Evolutionary conservation across 2,113 vertebrate genomes (phyloP), one percentile per base, ranked within the genome.

Genomic region (Burhinus oedicnemus): DNA sequence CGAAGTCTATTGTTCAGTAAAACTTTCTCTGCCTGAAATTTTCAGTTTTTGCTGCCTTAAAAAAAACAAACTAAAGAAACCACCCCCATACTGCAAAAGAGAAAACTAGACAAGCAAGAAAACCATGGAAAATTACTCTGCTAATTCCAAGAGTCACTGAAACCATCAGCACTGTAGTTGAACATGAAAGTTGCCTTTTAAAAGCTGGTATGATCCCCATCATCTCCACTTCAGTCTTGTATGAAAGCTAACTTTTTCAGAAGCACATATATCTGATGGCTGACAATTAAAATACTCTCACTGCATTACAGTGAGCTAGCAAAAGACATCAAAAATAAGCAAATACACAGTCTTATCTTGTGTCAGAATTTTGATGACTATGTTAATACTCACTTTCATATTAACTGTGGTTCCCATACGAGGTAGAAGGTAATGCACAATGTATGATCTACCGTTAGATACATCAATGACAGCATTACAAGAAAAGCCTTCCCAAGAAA

Each of bases 331-430:
- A 27, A 29, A 87, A 38, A 18, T 8, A 49, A n/a, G n/a, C 78
- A 81, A 40, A 65, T 17, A 15, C 23, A 27, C 0, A 0, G 6
- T 22, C 74, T 45, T 21, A 8, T 60, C 36, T 64, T 1, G 2
- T 15, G n/a, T 30, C 71, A 38, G 40, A 58, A 52, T 30, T 32
- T 2, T 32, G 29, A 6, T 9, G 6, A 27, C 19, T 22, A 20
- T 8, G 45, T 17, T 8, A 27, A 45, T 14, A 8, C 26, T 61
- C 60, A 8, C 22, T 42, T 38, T 5, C 54, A 20, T 5, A 2
- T 3, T 16, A n/a, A 30, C 16, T 21, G 52, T 55, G 62, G 7
- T 5, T 83, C n/a, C n/a, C 44, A 13, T 5, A 12, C 0, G 2
- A 71, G 65, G 34, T 45, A 19, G n/a, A 65, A 80, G 18, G 44